Conservation (phyloP, 2,797 vertebrate species). For the Characodon lateralis region DNA sequence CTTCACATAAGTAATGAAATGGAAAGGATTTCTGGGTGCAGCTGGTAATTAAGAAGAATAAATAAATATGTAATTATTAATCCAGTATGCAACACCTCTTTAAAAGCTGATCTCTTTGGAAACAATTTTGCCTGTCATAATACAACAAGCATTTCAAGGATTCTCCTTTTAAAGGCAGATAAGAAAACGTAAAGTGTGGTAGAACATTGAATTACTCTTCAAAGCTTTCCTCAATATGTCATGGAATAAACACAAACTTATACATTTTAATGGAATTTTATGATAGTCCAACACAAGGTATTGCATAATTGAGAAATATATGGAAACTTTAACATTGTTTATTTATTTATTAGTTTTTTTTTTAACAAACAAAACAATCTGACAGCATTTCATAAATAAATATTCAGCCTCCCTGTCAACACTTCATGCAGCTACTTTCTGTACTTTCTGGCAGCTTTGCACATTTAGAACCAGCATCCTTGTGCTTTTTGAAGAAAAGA, state of each 20-base stretch:
- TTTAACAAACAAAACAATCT: not conserved
- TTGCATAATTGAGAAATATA: not conserved
- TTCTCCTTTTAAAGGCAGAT: no score
- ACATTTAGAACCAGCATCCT: not conserved
- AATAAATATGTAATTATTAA: not conserved
- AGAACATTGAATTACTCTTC: no score
- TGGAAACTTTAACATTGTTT: not conserved
- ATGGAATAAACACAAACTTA: not conserved
- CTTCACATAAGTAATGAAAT: not conserved
- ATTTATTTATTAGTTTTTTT: not conserved
- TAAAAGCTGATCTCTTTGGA: not conserved
- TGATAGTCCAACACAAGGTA: not conserved
- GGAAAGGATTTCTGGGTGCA: not conserved
- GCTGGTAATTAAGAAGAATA: not conserved
- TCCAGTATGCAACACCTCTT: not conserved
- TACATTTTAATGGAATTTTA: not conserved
- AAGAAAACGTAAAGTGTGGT: no score
- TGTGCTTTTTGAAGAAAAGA: not conserved
- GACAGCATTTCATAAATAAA: not conserved
- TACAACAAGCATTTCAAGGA: no score
- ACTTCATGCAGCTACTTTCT: not conserved
- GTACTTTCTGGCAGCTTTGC: not conserved
- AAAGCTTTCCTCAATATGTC: no score
- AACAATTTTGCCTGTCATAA: not conserved
- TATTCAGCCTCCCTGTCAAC: not conserved